These are phyloP conservation scores for Tiliacea aurago DNA, from an alignment of 2,888 invertebrate genomes.

Conservation along the genomic window DNA sequence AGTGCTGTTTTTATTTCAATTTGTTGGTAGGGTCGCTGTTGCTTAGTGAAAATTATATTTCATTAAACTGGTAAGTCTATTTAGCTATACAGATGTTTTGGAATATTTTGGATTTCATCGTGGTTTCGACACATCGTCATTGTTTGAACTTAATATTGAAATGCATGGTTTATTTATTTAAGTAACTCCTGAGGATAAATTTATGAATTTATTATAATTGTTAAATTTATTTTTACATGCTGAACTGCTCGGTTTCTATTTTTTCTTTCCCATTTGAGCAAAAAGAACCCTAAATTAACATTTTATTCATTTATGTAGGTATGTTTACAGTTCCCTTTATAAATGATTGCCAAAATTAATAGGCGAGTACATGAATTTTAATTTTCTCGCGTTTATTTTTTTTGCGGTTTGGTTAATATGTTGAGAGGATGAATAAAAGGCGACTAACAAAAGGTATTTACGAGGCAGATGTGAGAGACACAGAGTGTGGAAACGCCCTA, in stretches of 20 bases:
- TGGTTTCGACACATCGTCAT: not conserved
- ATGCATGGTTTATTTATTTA: not conserved
- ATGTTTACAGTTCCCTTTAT: not conserved
- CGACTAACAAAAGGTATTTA: no score
- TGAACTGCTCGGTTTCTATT: not conserved
- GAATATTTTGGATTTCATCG: not conserved
- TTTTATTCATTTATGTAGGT: not conserved
- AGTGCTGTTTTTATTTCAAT: constrained; percentile 44
- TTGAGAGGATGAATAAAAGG: no score
- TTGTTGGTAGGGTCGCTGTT: constrained; percentile 5
- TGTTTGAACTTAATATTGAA: not conserved
- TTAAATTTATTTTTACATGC: not conserved
- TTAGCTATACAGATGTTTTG: not conserved
- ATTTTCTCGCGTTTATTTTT: no score
- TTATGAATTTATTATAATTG: no score
- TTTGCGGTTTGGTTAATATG: no score
- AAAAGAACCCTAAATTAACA: not conserved
- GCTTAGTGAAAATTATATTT: constrained; percentile 8
- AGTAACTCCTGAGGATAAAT: not conserved
- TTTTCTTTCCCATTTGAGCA: not conserved
- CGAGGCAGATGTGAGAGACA: no score
- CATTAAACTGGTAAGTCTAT: not conserved
- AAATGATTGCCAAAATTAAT: constrained; percentile 10
- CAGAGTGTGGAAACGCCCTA: no score
- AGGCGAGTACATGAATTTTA: not conserved